Base-by-base conservation (phyloP, 2,888 invertebrate species). In the Margaritifera margaritifera region DNA sequence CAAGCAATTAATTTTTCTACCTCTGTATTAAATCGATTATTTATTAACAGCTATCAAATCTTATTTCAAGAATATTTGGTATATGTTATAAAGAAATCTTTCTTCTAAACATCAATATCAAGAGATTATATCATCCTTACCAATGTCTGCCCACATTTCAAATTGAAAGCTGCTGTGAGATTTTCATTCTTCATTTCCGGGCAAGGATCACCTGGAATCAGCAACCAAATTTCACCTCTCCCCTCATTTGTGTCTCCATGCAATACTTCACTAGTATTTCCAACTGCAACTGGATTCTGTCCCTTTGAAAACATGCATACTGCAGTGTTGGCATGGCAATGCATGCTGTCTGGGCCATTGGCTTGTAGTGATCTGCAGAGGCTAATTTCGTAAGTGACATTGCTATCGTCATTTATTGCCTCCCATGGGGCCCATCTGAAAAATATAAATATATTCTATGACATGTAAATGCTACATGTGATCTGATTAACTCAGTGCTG, bases 91-190 rank as follows among this genome's bases (percentile, higher is more conserved):
- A 24, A 50, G 4, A 54, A 25, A 61, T 24, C 18, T 53, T n/a
- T 25, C 54, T 25, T 20, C n/a, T 53, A 27, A 27, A 50, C 5
- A 66, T 8, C n/a, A 11, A 53, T 19, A 50, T 59, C 24, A 3
- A 31, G n/a, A 58, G 50, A 31, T 55, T 54, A 25, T 25, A 31
- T 19, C 57, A 54, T 31, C 8, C 2, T 52, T 73, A 85, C 85
- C 77, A 84, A 50, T 25, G 76, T 82, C 57, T 81, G 81, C 52
- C 85, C 85, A 82, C 86, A 86, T 66, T 81, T 83, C 53, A 86
- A 77, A 62, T 82, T 81, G 62, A 86, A 80, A 42, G 78, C 66
- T 18, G 83, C 78, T n/a, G 79, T 79, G 5, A 78, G 73, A 52
- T 72, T 66, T 50, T 77, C 71, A 2, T 58, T 55, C 0, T 66